Conservation (phyloP, 2,888 invertebrate genomes). For the Volucella zonaria region DNA sequence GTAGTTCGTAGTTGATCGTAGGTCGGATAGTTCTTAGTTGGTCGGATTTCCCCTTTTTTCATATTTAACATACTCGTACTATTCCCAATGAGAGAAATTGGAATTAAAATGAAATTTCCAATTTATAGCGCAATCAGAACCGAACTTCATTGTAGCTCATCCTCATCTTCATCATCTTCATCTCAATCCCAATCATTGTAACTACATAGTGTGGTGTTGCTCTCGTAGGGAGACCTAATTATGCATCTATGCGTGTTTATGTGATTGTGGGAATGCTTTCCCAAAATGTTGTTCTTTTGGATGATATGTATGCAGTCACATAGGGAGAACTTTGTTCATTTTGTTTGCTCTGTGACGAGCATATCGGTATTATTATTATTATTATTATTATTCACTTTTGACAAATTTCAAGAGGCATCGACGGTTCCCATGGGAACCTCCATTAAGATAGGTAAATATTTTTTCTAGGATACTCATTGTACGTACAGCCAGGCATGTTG, state of each 20-base stretch:
- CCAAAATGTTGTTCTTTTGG: constrained; percentile 56
- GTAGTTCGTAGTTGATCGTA: constrained; percentile 29
- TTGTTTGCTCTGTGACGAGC: constrained; percentile 35
- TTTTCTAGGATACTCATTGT: constrained; percentile 42
- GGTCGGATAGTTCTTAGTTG: constrained; percentile 32
- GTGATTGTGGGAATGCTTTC: constrained; percentile 56
- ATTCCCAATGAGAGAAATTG: constrained; percentile 28
- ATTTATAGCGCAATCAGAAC: constrained; percentile 69
- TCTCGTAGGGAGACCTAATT: constrained; percentile 16
- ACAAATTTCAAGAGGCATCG: constrained; percentile 61
- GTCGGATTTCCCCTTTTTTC: neutral
- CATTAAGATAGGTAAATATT: constrained; percentile 67
- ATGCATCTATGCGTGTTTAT: constrained; percentile 16
- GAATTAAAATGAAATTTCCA: constrained; percentile 69
- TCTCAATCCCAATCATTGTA: constrained; percentile 32
- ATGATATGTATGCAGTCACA: neutral
- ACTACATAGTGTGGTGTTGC: neutral
- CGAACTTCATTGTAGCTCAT: constrained; percentile 52
- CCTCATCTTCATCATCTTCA: constrained; percentile 58
- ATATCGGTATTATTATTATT: constrained; percentile 58
- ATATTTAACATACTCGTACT: no score
- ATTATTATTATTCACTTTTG: constrained; percentile 61
- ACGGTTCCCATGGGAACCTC: constrained; percentile 53
- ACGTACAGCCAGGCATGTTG: neutral
- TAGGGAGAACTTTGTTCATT: constrained; percentile 24